A percentile compares a stretch with the other conserved stretches of the same genome.
phyloP scores from a whole-genome alignment of 1,140 invertebrate genomes.

The Steinernema khuongi region DNA sequence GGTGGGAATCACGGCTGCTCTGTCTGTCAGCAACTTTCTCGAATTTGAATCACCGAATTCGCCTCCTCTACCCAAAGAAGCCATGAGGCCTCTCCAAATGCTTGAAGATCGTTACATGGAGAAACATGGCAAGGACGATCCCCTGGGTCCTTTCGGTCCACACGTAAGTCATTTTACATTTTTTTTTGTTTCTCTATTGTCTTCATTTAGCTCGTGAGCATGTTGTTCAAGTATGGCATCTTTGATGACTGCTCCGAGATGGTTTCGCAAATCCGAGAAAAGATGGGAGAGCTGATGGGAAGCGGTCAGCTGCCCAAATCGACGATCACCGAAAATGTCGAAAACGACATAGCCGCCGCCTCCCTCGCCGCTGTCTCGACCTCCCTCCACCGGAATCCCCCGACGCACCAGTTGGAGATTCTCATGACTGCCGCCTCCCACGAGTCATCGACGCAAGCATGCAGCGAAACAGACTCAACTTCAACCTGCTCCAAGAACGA shows the following conservation, averaged over 20 bases:
- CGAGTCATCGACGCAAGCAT: neutral
- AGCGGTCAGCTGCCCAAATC: neutral
- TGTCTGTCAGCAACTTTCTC: constrained; percentile 3
- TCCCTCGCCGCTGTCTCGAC: neutral
- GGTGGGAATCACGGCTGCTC: neutral
- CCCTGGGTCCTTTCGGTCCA: neutral
- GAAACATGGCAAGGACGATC: neutral
- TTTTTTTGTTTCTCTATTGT: neutral
- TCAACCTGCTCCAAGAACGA: neutral
- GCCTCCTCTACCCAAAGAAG: neutral
- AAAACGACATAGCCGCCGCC: constrained; percentile 4
- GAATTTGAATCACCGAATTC: neutral
- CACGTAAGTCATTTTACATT: neutral
- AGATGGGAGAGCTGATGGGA: neutral
- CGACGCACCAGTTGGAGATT: constrained; percentile 2
- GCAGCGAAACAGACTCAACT: neutral
- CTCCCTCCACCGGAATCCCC: constrained; percentile 11
- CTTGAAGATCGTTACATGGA: neutral
- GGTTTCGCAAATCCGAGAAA: neutral
- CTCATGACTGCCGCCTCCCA: neutral
- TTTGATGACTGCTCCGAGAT: constrained; percentile 10
- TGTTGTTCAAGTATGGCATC: neutral
- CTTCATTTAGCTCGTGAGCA: neutral
- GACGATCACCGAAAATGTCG: constrained; percentile 13
- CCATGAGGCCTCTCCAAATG: neutral